phyloP scores from a whole-genome alignment of 1,140 invertebrate genomes.

The Drosophila rhopaloa region DNA sequence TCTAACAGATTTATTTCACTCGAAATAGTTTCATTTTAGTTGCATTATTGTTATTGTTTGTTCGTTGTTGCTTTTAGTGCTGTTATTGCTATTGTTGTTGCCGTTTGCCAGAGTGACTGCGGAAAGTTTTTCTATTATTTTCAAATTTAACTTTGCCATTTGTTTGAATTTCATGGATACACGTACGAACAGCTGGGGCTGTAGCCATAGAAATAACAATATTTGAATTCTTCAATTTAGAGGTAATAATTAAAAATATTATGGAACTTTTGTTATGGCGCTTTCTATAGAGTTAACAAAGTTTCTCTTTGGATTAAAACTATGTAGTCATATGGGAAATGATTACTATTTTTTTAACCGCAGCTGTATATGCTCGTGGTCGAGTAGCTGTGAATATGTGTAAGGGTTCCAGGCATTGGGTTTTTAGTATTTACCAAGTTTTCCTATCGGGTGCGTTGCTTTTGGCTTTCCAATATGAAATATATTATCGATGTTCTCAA shows the following conservation, averaged over 20 bases:
- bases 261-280: too few species aligned
- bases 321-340: too few species aligned
- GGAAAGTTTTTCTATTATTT: conserved; percentile 83
- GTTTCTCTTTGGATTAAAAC: too few species aligned
- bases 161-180: conserved; percentile 75
- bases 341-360: background rate
- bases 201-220: background rate
- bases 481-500: conserved; percentile 69
- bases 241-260: too few species aligned
- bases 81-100: conserved; percentile 43
- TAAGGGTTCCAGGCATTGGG: conserved; percentile 27
- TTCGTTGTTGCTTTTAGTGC: conserved; percentile 39
- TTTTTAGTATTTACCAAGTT: conserved; percentile 50
- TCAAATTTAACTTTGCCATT: conserved; percentile 83
- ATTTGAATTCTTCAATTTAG: background rate
- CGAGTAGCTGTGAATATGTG: conserved; percentile 4
- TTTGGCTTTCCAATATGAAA: conserved; percentile 63
- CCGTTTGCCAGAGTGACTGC: conserved; percentile 66
- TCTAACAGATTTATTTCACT: conserved; percentile 83
- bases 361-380: conserved; percentile 41
- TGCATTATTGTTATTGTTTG: conserved; percentile 82
- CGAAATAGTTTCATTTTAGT: conserved; percentile 82
- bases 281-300: too few species aligned
- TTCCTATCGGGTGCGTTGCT: conserved; percentile 25
- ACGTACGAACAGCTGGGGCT: conserved; percentile 17